Base-by-base conservation (phyloP, 2,113 vertebrate species). In the Redunca redunca region DNA sequence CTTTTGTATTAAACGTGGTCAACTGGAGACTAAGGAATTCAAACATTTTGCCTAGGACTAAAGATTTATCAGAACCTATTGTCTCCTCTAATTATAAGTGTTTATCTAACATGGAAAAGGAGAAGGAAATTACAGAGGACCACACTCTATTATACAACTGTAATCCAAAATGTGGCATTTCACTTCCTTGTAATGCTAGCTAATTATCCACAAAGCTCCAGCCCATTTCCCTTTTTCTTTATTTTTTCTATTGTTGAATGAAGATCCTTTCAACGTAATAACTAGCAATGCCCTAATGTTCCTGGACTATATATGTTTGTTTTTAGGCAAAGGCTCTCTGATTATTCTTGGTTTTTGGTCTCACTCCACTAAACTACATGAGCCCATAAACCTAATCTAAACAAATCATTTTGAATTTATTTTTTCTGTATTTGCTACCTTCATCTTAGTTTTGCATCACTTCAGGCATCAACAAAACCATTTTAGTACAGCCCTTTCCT, bases 381-480 rank as follows among this genome's bases (percentile, higher is more conserved):
- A 98, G 93, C 53, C 30, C 86, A 94, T 97, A 98, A 98, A 98
- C 11, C 67, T 96, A 91, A 94, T 93, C 62, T 88, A 98, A 98
- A 96, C 26, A 98, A 98, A 98, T 81, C 77, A 94, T 90, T 97
- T 43, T 67, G 7, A 80, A 89, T 97, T 88, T 91, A 60, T 3
- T 95, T 98, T 94, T 97, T n/a, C 71, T 97, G 33, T 52, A 94
- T 97, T 98, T 93, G 58, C 93, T 94, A 17, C 90, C 96, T 97
- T 71, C 33, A 26, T 97, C 98, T 60, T 96, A 81, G 48, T 0
- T 33, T 89, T 94, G 23, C 53, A 97, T 96, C 97, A 98, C 98
- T 98, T 98, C 86, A 95, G 92, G 94, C 96, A 98, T 95, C 93
- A 97, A 98, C 91, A 97, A 97, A 97, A 95, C 40, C 40, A 6